These are phyloP conservation scores for Tinamus guttatus DNA, from an alignment of 2,113 vertebrate genomes.

Conservation along the genomic window DNA sequence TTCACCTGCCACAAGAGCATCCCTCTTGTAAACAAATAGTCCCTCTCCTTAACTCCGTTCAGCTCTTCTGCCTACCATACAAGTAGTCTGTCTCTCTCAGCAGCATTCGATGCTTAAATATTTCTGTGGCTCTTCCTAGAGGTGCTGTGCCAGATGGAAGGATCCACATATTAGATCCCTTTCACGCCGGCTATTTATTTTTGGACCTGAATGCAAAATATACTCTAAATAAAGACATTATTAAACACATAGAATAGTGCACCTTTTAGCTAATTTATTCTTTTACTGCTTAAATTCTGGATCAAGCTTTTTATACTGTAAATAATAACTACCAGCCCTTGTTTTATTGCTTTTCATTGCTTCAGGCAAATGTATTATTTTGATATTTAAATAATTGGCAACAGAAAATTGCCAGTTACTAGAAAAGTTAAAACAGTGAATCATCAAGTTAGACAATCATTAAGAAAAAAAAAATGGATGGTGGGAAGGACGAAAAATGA, in stretches of 20 bases:
- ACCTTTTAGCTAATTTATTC: neutral
- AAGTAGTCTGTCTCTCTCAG: rapidly evolving
- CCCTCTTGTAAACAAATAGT: neutral
- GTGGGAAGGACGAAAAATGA: neutral
- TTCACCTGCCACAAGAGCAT: neutral
- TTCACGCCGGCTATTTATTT: neutral
- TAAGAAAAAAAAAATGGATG: neutral
- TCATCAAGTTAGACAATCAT: neutral
- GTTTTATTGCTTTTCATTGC: constrained; percentile 26
- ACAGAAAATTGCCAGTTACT: constrained; percentile 29
- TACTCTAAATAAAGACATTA: neutral
- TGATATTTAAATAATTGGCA: constrained; percentile 49
- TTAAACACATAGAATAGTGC: neutral
- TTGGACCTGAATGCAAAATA: neutral
- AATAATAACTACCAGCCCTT: neutral
- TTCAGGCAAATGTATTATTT: neutral
- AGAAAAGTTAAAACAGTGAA: neutral
- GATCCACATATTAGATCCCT: neutral
- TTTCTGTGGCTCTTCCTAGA: neutral
- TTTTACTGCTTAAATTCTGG: neutral
- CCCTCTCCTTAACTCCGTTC: neutral
- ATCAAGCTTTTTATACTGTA: constrained; percentile 9
- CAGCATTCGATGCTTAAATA: neutral
- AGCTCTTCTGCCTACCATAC: neutral
- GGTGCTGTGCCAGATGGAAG: constrained; percentile 3